A percentile compares a stretch with the other conserved stretches of the same genome.
phyloP scores from a whole-genome alignment of 2,888 invertebrate species.

The Nysson spinosus region DNA sequence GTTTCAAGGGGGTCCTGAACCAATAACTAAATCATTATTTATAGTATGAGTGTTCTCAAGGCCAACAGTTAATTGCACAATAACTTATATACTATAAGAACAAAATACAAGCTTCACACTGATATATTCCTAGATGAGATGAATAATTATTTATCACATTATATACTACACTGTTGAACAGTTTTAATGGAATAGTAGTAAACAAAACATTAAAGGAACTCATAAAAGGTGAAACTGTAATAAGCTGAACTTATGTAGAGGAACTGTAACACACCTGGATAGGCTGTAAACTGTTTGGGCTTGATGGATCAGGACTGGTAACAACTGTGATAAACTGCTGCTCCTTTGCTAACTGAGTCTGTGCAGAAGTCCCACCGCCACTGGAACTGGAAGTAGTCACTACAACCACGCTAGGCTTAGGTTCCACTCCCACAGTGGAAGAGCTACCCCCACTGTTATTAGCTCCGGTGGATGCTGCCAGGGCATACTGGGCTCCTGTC shows the following conservation, averaged over 20 bases:
- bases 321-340: constrained; percentile 76
- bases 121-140: background rate
- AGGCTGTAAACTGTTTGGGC: constrained; percentile 74
- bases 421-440: constrained; percentile 71
- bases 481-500: constrained; percentile 76
- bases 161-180: background rate
- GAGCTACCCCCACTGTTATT: constrained; percentile 73
- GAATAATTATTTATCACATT: background rate
- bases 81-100: background rate
- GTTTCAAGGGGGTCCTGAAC: constrained; percentile 78
- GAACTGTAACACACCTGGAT: constrained; percentile 70
- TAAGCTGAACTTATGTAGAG: too few species aligned
- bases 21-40: constrained; percentile 69
- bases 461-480: constrained; percentile 74
- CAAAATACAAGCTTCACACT: background rate
- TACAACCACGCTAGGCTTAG: constrained; percentile 73
- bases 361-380: constrained; percentile 68
- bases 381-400: constrained; percentile 75
- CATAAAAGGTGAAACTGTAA: background rate
- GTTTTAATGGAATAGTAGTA: background rate
- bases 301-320: constrained; percentile 74
- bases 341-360: constrained; percentile 71
- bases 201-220: too few species aligned
- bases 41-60: constrained; percentile 61
- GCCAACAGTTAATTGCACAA: constrained; percentile 34